These are phyloP conservation scores for Molanna angustata DNA, from an alignment of 2,888 invertebrate species.

Conservation along the genomic window DNA sequence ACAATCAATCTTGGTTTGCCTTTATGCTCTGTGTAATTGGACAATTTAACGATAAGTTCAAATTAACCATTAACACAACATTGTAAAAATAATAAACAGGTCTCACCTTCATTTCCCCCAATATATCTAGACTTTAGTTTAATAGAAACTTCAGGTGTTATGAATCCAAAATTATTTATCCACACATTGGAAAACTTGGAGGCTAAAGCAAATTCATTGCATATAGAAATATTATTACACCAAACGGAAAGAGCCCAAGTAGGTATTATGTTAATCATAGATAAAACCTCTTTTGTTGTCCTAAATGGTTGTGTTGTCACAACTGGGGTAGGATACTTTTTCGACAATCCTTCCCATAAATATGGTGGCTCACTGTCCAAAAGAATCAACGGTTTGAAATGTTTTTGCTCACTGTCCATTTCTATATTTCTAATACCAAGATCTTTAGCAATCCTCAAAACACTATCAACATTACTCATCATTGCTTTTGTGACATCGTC, in stretches of 20 bases:
- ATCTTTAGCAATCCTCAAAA: conserved; percentile 46
- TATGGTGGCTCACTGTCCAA: conserved; percentile 16
- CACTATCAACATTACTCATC: conserved; percentile 40
- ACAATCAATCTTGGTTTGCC: too few relatives aligned
- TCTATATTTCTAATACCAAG: conserved; percentile 50
- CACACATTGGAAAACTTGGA: conserved; percentile 19
- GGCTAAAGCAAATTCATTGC: conserved; percentile 48
- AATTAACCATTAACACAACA: too few relatives aligned
- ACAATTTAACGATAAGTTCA: too few relatives aligned
- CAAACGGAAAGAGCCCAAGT: conserved; percentile 54
- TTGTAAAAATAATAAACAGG: background rate
- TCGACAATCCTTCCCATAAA: conserved; percentile 8
- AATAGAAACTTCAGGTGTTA: conserved; percentile 7
- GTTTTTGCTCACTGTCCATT: conserved; percentile 26
- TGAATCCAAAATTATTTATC: conserved; percentile 25
- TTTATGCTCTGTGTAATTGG: too few relatives aligned
- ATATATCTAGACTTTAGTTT: conserved; percentile 1
- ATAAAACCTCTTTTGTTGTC: conserved; percentile 36
- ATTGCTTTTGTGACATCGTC: conserved; percentile 17
- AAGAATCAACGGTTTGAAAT: conserved; percentile 24
- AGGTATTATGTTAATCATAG: conserved; percentile 52
- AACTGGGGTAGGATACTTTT: conserved; percentile 45
- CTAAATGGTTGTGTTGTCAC: conserved; percentile 40
- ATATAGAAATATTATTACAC: conserved; percentile 54
- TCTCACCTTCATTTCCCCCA: conserved; percentile 13